Base-by-base conservation (phyloP, 2,888 invertebrate genomes). In the Orthosia gothica region DNA sequence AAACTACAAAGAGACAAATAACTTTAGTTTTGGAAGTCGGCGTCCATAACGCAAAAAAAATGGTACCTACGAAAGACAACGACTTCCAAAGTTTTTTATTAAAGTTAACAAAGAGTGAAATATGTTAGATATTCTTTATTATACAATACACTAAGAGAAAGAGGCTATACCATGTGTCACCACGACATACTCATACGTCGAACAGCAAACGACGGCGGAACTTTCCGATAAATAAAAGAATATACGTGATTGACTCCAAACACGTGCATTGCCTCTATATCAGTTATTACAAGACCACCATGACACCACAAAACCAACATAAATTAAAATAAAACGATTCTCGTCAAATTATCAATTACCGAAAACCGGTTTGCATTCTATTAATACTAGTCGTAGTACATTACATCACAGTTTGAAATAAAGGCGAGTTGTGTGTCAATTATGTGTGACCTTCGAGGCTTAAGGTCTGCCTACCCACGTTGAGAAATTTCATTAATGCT, bases 401-500 rank as follows among this genome's bases (percentile, higher is more conserved):
- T 87, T 85, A 85, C 86, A 74, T 86, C 85, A 83, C 71, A 67
- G 57, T 61, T 71, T 20, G 55, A 76, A 85, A 81, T 81, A 74
- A 63, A 26, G 57, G 81, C 70, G 23, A 18, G 47, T 70, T 73
- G 57, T 84, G 84, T 82, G 82, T 84, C 82, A 82, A 82, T 82
- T 81, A 81, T 81, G 70, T 81, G 70, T 59, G 84, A 72, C 82
- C 82, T 82, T 82, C 67, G 7, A 20, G 61, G 16, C n/a, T 40
- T 70, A 74, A 86, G 86, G 87, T 83, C 81, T 80, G 23, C 18
- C 74, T 18, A 47, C 75, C 87, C 62, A 81, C 86, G 62, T 54
- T 66, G 76, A 85, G 86, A 86, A 86, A 86, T 86, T 86, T 87
- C 84, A 86, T 86, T 78, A 74, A 87, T 83, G 68, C 23, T 59